Percentiles rank a stretch among this genome's conserved stretches.
Evolutionary conservation across 2,888 invertebrate genomes (phyloP).

Genomic region (Epinotia ramella): DNA sequence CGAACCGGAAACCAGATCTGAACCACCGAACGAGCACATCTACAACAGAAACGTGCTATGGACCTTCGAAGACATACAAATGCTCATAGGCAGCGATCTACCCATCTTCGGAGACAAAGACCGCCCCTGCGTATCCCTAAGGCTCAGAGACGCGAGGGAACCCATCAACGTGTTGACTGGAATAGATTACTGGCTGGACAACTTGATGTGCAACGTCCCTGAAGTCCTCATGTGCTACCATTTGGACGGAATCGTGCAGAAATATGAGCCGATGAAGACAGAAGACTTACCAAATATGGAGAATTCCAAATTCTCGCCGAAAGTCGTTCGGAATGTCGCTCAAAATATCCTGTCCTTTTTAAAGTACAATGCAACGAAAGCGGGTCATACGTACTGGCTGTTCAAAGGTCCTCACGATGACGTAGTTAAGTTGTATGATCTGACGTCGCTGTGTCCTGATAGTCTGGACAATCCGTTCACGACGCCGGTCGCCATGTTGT

Average conservation of each 20-base stretch:
- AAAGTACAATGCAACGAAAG: constrained; percentile 96
- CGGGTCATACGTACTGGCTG: constrained; percentile 98
- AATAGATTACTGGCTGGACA: constrained; percentile 97
- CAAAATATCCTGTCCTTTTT: constrained; percentile 97
- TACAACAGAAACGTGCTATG: constrained; percentile 95
- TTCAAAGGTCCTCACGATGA: constrained; percentile 97
- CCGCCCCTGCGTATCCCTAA: constrained; percentile 95
- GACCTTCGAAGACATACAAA: constrained; percentile 98
- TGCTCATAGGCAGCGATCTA: constrained; percentile 97
- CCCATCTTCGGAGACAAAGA: constrained; percentile 97
- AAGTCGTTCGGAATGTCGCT: constrained; percentile 95
- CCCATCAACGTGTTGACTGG: constrained; percentile 96
- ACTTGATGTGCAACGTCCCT: constrained; percentile 98
- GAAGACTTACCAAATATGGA: constrained; percentile 96
- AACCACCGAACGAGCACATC: constrained; percentile 88
- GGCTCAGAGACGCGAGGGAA: constrained; percentile 93
- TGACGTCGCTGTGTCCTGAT: constrained; percentile 93
- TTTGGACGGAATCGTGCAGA: constrained; percentile 94
- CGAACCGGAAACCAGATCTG: constrained; percentile 90
- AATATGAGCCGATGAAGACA: constrained; percentile 97
- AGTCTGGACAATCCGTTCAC: constrained; percentile 95
- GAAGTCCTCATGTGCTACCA: constrained; percentile 98
- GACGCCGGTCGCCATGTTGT: constrained; percentile 95
- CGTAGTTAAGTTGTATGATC: constrained; percentile 96
- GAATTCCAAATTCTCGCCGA: constrained; percentile 94